phyloP scores from a whole-genome alignment of 2,888 invertebrate genomes.

The Linyphia triangularis region DNA sequence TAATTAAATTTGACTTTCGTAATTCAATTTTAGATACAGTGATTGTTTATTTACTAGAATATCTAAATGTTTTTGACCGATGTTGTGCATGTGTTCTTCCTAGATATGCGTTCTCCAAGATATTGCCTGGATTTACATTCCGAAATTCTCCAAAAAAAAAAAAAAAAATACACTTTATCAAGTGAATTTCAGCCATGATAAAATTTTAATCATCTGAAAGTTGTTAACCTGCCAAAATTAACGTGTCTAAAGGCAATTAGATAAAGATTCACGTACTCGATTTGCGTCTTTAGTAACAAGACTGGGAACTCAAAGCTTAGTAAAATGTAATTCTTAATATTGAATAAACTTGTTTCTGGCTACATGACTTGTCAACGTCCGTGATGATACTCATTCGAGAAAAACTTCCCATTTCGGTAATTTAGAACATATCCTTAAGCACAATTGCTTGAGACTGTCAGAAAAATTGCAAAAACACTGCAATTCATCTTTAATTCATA shows the following conservation, averaged over 20 bases:
- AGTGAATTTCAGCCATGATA: too few relatives aligned
- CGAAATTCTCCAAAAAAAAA: too few relatives aligned
- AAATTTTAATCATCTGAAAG: not conserved
- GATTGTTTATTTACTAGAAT: too few relatives aligned
- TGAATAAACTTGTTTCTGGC: not conserved
- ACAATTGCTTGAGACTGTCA: not conserved
- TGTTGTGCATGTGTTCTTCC: too few relatives aligned
- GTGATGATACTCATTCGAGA: not conserved
- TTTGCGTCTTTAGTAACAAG: not conserved
- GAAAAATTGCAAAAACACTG: not conserved
- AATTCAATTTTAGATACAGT: too few relatives aligned
- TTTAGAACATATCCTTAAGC: not conserved
- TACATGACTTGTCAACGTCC: not conserved
- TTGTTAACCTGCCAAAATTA: too few relatives aligned
- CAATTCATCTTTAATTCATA: not conserved
- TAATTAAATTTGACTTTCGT: too few relatives aligned
- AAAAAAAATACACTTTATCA: too few relatives aligned
- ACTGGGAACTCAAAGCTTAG: not conserved
- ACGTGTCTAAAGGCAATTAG: not conserved
- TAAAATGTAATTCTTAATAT: not conserved
- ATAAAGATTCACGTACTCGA: not conserved
- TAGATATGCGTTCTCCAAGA: too few relatives aligned
- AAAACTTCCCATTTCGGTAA: not conserved
- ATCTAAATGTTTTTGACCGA: too few relatives aligned
- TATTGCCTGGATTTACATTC: too few relatives aligned